phyloP scores from a whole-genome alignment of 2,888 invertebrate genomes.

The Saturnia pavonia region DNA sequence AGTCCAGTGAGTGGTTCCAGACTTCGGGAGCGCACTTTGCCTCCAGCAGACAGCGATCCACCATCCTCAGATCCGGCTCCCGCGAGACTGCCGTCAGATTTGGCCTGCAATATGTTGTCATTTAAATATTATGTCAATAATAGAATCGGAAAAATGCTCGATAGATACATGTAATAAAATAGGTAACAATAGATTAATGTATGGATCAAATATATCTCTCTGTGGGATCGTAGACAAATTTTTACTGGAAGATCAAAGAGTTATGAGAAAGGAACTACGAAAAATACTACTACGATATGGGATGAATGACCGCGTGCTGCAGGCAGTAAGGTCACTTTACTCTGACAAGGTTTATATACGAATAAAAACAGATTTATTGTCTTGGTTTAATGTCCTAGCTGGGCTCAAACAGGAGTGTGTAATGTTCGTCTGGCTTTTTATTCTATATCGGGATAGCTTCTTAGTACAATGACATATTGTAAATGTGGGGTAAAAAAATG shows the following conservation, averaged over 20 bases:
- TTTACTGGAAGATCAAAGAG: not conserved
- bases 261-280: not conserved
- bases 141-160: not conserved
- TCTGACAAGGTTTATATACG: too few species aligned
- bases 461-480: not conserved
- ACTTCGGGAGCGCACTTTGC: conserved; percentile 87
- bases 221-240: not conserved
- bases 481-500: not conserved
- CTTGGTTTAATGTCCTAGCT: too few species aligned
- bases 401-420: not conserved
- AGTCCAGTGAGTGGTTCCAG: conserved; percentile 98
- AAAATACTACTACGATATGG: not conserved
- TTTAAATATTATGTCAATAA: not conserved
- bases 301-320: not conserved
- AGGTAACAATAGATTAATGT: not conserved
- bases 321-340: not conserved
- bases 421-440: not conserved
- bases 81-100: conserved; percentile 93
- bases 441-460: not conserved
- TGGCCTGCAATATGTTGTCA: conserved; percentile 83
- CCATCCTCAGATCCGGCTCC: conserved; percentile 82
- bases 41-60: conserved; percentile 51
- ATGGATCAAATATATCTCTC: not conserved
- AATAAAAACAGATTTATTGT: too few species aligned
- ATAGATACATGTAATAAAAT: not conserved